Evolutionary conservation across 2,888 invertebrate genomes (phyloP).

Genomic region (Drosophila tripunctata): DNA sequence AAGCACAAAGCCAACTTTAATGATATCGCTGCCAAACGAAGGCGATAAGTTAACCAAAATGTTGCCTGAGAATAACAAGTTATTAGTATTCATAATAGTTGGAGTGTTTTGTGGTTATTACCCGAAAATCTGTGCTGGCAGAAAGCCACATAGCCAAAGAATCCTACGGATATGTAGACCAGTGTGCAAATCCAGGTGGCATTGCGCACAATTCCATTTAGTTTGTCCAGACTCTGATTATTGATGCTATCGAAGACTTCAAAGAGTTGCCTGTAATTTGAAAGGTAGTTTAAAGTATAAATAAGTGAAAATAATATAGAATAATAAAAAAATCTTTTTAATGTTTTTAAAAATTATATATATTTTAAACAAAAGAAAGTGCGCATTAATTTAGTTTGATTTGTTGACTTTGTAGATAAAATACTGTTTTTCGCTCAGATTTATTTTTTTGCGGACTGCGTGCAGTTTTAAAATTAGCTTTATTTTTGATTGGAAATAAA

Average conservation of each 20-base stretch:
- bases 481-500: no score
- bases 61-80: no score
- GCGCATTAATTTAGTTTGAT: no score
- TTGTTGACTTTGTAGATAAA: no score
- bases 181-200: conserved; percentile 96
- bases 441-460: no score
- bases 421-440: no score
- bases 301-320: no score
- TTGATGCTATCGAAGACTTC: conserved; percentile 96
- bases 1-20: conserved; percentile 97
- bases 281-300: background rate
- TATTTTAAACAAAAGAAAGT: background rate
- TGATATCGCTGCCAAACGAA: conserved; percentile 92
- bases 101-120: no score
- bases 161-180: conserved; percentile 95
- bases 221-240: conserved; percentile 93
- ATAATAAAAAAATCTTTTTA: no score
- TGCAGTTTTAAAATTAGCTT: no score
- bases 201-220: conserved; percentile 93
- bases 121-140: conserved; percentile 90
- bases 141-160: conserved; percentile 96
- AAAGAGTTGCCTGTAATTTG: conserved; percentile 91
- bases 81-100: no score
- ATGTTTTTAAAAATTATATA: no score
- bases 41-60: conserved; percentile 94